Conservation (phyloP, 2,113 vertebrate genomes). For the Hylia prasina region DNA sequence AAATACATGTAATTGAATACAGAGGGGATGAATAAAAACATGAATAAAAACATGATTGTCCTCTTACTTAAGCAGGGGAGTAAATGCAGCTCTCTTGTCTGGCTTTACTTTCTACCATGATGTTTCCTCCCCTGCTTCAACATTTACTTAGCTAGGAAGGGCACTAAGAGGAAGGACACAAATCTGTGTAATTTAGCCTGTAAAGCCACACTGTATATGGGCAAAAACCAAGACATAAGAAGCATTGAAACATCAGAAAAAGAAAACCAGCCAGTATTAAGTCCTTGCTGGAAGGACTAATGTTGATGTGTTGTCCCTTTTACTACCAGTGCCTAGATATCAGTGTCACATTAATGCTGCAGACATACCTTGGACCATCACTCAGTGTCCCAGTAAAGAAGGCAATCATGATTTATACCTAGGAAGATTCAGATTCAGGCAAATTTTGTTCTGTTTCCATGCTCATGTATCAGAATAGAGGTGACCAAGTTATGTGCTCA, state of each 20-base stretch:
- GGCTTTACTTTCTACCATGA: neutral
- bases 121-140: neutral
- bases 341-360: neutral
- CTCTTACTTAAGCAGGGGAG: neutral
- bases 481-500: neutral
- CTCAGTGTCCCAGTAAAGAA: neutral
- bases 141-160: neutral
- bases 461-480: neutral
- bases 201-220: neutral
- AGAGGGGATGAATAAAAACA: no score
- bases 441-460: neutral
- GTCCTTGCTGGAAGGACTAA: neutral
- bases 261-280: neutral
- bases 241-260: neutral
- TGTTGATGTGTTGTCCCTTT: neutral
- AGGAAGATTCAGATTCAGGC: neutral
- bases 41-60: neutral
- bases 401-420: neutral
- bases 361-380: neutral
- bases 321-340: neutral
- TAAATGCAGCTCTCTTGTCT: neutral
- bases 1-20: neutral
- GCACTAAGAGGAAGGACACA: neutral
- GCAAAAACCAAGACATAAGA: neutral
- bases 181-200: neutral